Conservation (phyloP, 2,888 invertebrate genomes). For the Nomada flava region DNA sequence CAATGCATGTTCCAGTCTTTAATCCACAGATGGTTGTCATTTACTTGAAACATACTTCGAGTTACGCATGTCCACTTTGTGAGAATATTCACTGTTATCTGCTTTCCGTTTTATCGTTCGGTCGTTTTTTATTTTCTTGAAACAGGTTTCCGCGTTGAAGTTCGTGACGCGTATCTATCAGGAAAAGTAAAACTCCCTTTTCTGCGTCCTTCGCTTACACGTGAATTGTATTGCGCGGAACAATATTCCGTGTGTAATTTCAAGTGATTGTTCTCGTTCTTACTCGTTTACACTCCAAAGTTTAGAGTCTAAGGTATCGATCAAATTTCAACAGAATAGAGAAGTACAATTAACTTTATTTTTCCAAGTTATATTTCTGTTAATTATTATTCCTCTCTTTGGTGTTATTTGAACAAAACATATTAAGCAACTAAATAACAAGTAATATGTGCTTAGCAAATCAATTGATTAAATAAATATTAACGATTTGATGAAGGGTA, state of each 20-base stretch:
- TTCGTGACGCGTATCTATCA: conserved; percentile 6
- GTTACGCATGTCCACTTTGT: background rate
- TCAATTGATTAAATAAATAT: background rate
- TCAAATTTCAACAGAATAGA: too few species aligned
- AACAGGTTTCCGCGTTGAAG: conserved; percentile 21
- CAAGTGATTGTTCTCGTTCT: too few species aligned
- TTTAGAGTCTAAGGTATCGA: too few species aligned
- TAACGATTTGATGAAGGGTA: background rate
- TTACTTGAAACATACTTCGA: background rate
- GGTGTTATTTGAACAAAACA: too few species aligned
- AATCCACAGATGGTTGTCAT: background rate
- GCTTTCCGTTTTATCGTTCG: conserved; percentile 16
- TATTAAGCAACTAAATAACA: too few species aligned
- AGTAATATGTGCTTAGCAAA: too few species aligned
- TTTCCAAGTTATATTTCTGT: too few species aligned
- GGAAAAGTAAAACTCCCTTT: conserved; percentile 1
- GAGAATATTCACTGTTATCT: conserved; percentile 17
- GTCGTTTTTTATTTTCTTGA: background rate
- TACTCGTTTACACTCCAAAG: too few species aligned
- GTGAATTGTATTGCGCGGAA: background rate
- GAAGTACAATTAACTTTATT: too few species aligned
- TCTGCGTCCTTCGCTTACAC: background rate
- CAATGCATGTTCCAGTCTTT: background rate
- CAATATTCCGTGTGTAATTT: background rate
- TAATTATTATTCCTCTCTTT: too few species aligned